A percentile compares a stretch with the other conserved stretches of the same genome.
These are phyloP conservation scores for Crotalus helleri DNA, from an alignment of 2,113 vertebrate genomes.

Conservation along the genomic window DNA sequence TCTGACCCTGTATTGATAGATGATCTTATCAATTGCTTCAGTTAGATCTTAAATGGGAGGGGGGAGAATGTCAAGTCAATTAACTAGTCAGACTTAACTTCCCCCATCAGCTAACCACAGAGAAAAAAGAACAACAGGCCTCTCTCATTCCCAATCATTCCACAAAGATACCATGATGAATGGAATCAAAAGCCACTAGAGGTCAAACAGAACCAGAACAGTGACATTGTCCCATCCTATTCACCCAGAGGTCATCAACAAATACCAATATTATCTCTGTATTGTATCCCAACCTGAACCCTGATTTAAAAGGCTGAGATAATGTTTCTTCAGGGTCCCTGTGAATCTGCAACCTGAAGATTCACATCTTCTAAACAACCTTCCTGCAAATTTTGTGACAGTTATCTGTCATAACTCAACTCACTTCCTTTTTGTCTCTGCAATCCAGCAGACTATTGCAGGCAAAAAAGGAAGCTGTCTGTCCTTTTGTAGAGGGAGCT, in stretches of 20 bases:
- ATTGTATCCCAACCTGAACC: not conserved
- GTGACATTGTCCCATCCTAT: not conserved
- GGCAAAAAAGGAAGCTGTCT: not conserved
- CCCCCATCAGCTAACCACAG: not conserved
- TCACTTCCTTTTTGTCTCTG: not conserved
- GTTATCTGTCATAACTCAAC: not conserved
- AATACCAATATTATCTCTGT: not conserved
- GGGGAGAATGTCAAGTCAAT: not conserved
- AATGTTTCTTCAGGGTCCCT: not conserved
- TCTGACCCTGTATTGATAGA: not conserved
- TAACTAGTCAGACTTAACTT: not conserved
- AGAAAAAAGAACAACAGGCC: not conserved
- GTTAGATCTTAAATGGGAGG: not conserved
- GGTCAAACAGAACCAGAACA: not conserved
- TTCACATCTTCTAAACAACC: not conserved
- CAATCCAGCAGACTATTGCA: not conserved
- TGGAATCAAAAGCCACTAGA: not conserved
- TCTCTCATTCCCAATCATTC: not conserved
- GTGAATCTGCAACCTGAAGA: not conserved
- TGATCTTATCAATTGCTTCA: not conserved
- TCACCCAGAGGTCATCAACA: not conserved
- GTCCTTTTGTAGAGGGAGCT: not conserved
- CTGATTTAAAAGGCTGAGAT: not conserved
- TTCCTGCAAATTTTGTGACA: not conserved
- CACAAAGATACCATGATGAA: not conserved